Percentiles rank a stretch among this genome's conserved stretches.
phyloP scores from a whole-genome alignment of 2,797 vertebrate species.

The Varecia variegata region DNA sequence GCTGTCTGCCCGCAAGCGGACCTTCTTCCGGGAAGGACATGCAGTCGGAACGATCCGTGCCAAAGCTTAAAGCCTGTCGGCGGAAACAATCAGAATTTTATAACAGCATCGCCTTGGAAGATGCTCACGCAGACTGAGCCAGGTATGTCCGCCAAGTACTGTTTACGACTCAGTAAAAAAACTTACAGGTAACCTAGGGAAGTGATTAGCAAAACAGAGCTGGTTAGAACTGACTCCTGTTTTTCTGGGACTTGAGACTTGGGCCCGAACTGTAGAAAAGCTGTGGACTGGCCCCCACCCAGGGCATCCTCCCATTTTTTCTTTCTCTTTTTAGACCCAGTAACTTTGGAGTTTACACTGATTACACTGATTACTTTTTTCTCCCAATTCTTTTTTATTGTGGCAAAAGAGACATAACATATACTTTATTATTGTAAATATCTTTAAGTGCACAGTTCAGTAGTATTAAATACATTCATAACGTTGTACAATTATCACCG shows the following conservation, averaged over 20 bases:
- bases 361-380: background rate
- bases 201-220: background rate
- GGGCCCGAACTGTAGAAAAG: fast-evolving
- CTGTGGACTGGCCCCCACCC: fast-evolving
- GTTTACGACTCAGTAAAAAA: background rate
- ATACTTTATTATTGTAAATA: background rate
- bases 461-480: background rate
- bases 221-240: background rate
- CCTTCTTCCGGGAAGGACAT: background rate
- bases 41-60: fast-evolving
- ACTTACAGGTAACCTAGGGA: background rate
- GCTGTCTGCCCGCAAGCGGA: background rate
- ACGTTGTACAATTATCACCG: fast-evolving
- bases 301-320: background rate
- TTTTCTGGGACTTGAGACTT: background rate
- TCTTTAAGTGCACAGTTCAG: background rate
- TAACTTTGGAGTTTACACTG: background rate
- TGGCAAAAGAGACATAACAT: background rate
- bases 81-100: background rate
- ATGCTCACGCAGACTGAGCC: background rate
- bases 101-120: background rate
- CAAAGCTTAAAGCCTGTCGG: fast-evolving
- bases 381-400: background rate
- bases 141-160: background rate
- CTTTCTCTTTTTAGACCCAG: background rate